Percentiles rank a stretch among this genome's conserved stretches.
Conservation (phyloP, 2,797 vertebrate genomes). For the Furcifer pardalis region DNA sequence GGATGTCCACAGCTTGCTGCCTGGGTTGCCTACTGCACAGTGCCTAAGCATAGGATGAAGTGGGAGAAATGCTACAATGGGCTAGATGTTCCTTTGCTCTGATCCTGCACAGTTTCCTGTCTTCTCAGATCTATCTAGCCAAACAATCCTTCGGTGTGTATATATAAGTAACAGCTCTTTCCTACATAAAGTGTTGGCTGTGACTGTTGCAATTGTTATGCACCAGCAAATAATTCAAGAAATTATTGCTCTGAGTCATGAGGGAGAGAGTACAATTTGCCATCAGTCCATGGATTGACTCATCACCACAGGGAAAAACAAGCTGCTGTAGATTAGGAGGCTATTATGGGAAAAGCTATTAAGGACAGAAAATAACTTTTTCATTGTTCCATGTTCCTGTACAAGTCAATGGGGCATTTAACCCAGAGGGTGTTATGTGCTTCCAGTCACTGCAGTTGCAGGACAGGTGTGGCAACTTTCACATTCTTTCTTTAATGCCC, state of each 20-base stretch:
- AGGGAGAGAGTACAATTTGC: background rate
- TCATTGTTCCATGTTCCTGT: background rate
- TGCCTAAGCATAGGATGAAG: too few species aligned
- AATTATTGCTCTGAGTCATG: conserved; percentile 12
- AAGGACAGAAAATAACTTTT: background rate
- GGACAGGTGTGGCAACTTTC: background rate
- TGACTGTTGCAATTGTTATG: background rate
- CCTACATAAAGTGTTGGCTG: background rate
- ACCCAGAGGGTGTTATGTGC: background rate
- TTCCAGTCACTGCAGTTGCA: background rate
- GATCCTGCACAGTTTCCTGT: too few species aligned
- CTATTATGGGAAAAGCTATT: background rate
- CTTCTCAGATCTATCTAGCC: too few species aligned
- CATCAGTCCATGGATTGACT: background rate
- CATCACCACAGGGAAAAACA: background rate
- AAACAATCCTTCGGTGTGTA: background rate
- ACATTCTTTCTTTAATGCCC: background rate
- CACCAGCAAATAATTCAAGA: background rate
- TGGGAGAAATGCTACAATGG: too few species aligned
- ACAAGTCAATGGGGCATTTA: background rate
- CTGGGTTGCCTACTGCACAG: too few species aligned
- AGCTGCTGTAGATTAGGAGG: background rate
- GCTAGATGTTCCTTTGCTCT: too few species aligned
- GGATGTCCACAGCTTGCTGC: too few species aligned
- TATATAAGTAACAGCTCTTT: background rate